phyloP scores from a whole-genome alignment of 2,113 vertebrate species.

The Phodopus roborovskii region DNA sequence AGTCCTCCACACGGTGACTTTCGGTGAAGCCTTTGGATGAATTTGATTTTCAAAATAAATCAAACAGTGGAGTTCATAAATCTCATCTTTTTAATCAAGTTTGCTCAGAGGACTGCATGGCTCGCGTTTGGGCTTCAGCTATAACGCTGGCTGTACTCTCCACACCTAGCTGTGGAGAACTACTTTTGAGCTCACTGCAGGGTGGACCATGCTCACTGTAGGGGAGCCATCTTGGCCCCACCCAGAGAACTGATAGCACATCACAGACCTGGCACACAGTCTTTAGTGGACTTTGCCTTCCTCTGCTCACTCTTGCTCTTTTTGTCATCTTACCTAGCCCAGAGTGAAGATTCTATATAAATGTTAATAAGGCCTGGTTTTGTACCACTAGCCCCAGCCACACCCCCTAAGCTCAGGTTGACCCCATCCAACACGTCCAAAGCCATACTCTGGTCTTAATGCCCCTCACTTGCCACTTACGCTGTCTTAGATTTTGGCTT shows the following conservation, averaged over 20 bases:
- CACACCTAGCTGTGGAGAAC: background rate
- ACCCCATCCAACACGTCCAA: background rate
- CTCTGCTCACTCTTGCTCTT: background rate
- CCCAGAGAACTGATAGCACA: background rate
- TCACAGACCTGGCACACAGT: background rate
- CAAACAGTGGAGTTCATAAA: conserved; percentile 34
- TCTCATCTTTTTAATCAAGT: conserved; percentile 48
- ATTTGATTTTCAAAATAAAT: conserved; percentile 66
- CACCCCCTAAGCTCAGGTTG: background rate
- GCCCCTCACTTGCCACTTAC: fast-evolving
- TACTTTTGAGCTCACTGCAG: background rate
- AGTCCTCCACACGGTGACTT: conserved; percentile 13
- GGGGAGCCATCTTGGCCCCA: background rate
- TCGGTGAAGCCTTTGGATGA: conserved; percentile 37
- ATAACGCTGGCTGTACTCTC: background rate
- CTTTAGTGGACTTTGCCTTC: background rate
- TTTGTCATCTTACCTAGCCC: background rate
- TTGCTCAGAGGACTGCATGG: conserved; percentile 29
- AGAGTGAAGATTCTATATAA: conserved; percentile 48
- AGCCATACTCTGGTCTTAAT: fast-evolving
- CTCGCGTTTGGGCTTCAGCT: background rate
- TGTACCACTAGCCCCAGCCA: background rate
- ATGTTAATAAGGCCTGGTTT: background rate
- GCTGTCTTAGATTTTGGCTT: background rate
- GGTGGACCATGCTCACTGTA: background rate